phyloP scores from a whole-genome alignment of 2,888 invertebrate species.

The Hirtodrosophila cameraria region DNA sequence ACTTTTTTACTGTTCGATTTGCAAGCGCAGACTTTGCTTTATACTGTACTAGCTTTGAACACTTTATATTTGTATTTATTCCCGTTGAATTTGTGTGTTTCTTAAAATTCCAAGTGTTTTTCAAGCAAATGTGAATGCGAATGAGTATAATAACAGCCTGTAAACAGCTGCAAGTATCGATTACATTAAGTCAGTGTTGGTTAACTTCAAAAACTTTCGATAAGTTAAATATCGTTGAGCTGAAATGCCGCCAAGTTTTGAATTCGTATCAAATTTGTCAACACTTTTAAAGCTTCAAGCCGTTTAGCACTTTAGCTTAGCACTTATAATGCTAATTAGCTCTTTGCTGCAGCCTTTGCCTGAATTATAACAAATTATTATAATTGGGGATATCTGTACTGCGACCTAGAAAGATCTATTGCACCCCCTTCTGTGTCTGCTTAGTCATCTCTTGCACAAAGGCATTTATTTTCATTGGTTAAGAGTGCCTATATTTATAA shows the following conservation, averaged over 20 bases:
- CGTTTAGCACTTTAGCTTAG: too few relatives aligned
- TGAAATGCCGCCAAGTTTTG: constrained; percentile 14
- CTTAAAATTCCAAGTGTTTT: constrained; percentile 8
- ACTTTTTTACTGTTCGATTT: too few relatives aligned
- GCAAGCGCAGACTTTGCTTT: not conserved
- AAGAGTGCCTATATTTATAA: too few relatives aligned
- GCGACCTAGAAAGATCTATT: too few relatives aligned
- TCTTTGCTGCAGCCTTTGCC: too few relatives aligned
- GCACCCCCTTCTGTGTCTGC: too few relatives aligned
- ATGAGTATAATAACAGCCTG: constrained; percentile 39
- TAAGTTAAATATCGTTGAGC: constrained; percentile 2
- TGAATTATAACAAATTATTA: too few relatives aligned
- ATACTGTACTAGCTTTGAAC: not conserved
- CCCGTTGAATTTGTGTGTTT: constrained; percentile 5
- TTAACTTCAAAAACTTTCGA: not conserved
- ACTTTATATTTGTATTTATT: not conserved
- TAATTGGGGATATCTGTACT: too few relatives aligned
- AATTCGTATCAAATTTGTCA: not conserved
- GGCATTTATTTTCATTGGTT: too few relatives aligned
- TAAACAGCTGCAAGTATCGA: constrained; percentile 49
- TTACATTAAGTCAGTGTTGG: constrained; percentile 24
- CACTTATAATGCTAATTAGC: constrained; percentile 2
- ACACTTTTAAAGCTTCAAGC: not conserved
- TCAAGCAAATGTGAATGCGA: constrained; percentile 24
- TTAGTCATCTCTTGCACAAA: too few relatives aligned